Percentiles rank a stretch among this genome's conserved stretches.
These are phyloP conservation scores for Aldrovandia affinis DNA, from an alignment of 2,797 vertebrate species.

Conservation along the genomic window DNA sequence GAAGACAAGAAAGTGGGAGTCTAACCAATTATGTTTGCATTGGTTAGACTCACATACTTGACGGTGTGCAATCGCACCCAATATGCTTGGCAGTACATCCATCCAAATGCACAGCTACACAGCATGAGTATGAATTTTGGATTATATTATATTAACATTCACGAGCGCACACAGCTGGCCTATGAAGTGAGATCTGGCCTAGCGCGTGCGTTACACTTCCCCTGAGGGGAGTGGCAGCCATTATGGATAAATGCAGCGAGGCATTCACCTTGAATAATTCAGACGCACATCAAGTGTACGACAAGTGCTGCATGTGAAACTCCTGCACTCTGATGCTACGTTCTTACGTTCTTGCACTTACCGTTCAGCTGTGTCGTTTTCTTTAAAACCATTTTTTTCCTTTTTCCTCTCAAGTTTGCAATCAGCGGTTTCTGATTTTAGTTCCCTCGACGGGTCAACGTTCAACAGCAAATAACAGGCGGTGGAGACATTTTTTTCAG, in stretches of 20 bases:
- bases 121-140: neutral
- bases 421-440: neutral
- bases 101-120: neutral
- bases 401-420: neutral
- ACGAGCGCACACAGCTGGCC: neutral
- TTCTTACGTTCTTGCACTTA: neutral
- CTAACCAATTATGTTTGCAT: neutral
- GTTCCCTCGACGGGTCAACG: neutral
- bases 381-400: neutral
- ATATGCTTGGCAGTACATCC: neutral
- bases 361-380: neutral
- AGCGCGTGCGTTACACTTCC: slow-evolving; percentile 1
- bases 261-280: slow-evolving; percentile 29
- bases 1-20: neutral
- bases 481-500: no score
- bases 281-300: neutral
- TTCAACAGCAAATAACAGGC: neutral
- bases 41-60: neutral
- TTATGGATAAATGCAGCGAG: slow-evolving; percentile 5
- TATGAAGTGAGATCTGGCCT: slow-evolving; percentile 5
- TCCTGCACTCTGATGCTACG: no score
- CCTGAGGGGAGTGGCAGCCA: neutral
- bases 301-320: neutral
- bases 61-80: neutral
- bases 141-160: slow-evolving; percentile 4